Conservation (phyloP, 2,113 vertebrate genomes). For the human (Homo sapiens) region GRCh38 chrX:17125001-17125500, state of each 20-base stretch:
- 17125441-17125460: constrained; percentile 50
- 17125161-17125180: neutral
- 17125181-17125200: neutral
- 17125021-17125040: too few species aligned
- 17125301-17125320: constrained; percentile 46
- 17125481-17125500: constrained; percentile 29
- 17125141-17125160: neutral
- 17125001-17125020: too few species aligned
- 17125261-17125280: neutral
- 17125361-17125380: neutral
- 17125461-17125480: constrained; percentile 63
- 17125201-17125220: constrained; percentile 44
- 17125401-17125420: neutral
- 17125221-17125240: neutral
- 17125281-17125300: neutral
- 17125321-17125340: constrained; percentile 9
- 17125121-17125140: too few species aligned
- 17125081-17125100: too few species aligned
- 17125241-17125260: constrained; percentile 25
- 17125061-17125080: too few species aligned
- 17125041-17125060: too few species aligned
- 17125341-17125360: neutral
- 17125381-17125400: constrained; percentile 57
- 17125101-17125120: too few species aligned
- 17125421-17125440: constrained; percentile 8